These are phyloP conservation scores for Panulirus ornatus DNA, from an alignment of 1,140 invertebrate species.

Conservation along the genomic window DNA sequence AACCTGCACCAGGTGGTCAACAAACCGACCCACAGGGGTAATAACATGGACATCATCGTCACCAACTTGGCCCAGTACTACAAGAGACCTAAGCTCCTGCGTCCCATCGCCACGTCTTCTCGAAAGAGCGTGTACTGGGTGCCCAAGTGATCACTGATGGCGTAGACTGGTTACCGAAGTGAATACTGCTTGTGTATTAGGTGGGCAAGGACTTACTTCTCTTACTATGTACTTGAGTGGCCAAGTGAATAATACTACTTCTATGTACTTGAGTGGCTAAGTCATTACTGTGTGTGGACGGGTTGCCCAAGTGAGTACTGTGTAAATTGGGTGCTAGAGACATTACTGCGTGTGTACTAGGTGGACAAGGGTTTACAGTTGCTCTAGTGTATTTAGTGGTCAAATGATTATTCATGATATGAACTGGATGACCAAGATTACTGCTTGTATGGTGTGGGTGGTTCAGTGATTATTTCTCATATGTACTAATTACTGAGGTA, in stretches of 20 bases:
- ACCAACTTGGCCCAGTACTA: conserved; percentile 47
- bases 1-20: conserved; percentile 47
- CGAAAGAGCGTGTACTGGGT: conserved; percentile 43
- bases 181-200: background rate
- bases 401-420: too few species aligned
- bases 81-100: conserved; percentile 25
- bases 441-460: too few species aligned
- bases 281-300: too few species aligned
- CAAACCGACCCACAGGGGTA: conserved; percentile 2
- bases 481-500: too few species aligned
- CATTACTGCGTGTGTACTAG: too few species aligned
- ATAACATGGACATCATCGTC: conserved; percentile 11
- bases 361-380: too few species aligned
- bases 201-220: too few species aligned
- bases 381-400: too few species aligned
- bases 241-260: background rate
- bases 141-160: conserved; percentile 15
- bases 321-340: too few species aligned
- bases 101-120: conserved; percentile 22
- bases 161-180: background rate
- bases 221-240: background rate
- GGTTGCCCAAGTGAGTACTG: too few species aligned
- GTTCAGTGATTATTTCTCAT: too few species aligned
- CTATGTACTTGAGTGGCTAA: background rate
- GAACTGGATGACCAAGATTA: too few species aligned